Evolutionary conservation across 2,797 vertebrate species (phyloP).

Genomic region (Cephalopachus bancanus): DNA sequence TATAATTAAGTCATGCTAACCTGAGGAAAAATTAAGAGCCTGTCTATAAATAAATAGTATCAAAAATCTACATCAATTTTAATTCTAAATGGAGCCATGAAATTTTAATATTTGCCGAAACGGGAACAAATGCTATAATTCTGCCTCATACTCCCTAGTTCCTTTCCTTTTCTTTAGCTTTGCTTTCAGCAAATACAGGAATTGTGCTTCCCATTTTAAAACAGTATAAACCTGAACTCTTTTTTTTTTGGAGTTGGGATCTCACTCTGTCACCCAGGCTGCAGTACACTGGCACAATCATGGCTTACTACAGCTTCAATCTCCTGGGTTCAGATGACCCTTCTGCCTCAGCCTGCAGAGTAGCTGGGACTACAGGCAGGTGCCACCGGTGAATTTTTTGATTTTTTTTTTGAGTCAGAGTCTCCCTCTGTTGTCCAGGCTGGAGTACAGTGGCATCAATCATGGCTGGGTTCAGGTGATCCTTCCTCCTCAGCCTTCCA

Average conservation of each 20-base stretch:
- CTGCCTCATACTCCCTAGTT: neutral
- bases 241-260: neutral
- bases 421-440: too few relatives aligned
- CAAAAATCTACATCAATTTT: constrained; percentile 16
- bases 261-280: too few relatives aligned
- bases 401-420: too few relatives aligned
- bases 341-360: too few relatives aligned
- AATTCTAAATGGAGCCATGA: constrained; percentile 15
- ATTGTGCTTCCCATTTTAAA: constrained; percentile 24
- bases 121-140: neutral
- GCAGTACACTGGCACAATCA: too few relatives aligned
- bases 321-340: too few relatives aligned
- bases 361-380: too few relatives aligned
- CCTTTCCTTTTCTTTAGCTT: neutral
- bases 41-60: constrained; percentile 56
- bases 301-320: too few relatives aligned
- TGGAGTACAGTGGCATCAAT: too few relatives aligned
- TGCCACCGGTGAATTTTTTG: too few relatives aligned
- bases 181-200: neutral
- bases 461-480: too few relatives aligned
- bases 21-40: neutral
- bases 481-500: too few relatives aligned
- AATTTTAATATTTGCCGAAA: constrained; percentile 33
- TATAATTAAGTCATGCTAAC: constrained; percentile 22
- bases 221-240: neutral